Evolutionary conservation across 30 jellyfish, hydroid and myxozoan species (phyloP), one percentile per base, ranked within the genome.

Genomic region (Hydra vulgaris): DNA sequence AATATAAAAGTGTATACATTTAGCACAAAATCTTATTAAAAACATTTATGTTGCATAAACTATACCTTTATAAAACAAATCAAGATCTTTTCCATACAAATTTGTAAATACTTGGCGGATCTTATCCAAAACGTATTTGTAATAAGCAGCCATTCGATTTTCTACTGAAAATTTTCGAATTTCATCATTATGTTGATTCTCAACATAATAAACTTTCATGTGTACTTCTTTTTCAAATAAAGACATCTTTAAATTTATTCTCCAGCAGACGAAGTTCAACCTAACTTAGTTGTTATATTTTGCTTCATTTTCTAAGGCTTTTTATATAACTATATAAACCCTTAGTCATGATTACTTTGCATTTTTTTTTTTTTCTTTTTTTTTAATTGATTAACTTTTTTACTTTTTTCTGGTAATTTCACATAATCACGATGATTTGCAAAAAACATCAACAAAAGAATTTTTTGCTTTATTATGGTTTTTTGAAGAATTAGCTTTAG

Each of bases 31-130:
- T n/a, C n/a, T n/a, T n/a, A n/a, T n/a, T n/a, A n/a, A 3, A 40
- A 40, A 40, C 12, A 3, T 3, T 40, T 3, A 40, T 40, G 61
- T 40, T 3, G 61, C 61, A 40, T 12, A 40, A 40, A 40, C 12
- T 12, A 40, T 82, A 94, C 99, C 99, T 88, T 86, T 74, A 96
- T 96, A 94, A 70, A 26, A 87, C 15, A 94, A 74, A 25, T 70
- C 79, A 73, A 94, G 85, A 0, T 88, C 94, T 54, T 94, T 87
- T 61, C 99, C 75, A 68, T 87, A 76, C 74, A 94, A 74, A 4
- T 83, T 18, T 20, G 99, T 94, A 70, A 84, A 94, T 53, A 88
- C 95, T 53, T 82, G 95, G 54, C 94, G 93, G 53, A 94, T 82
- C 71, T 94, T 94, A 80, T 80, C 96, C 18, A 79, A 78, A 82